Evolutionary conservation across 2,888 invertebrate genomes (phyloP).

Genomic region (Leucophenga montana): DNA sequence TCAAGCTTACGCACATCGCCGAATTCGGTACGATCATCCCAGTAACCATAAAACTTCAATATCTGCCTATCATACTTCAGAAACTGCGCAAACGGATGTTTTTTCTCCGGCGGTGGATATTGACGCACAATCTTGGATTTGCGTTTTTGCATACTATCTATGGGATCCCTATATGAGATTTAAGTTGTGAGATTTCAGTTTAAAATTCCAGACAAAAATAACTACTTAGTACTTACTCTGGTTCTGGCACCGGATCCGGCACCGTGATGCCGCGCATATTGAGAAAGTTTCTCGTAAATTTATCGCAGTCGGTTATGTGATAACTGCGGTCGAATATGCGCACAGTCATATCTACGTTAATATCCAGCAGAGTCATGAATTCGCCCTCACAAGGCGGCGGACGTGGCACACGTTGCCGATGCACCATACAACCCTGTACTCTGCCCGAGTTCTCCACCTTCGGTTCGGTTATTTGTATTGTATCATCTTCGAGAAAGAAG

Average conservation of each 20-base stretch:
- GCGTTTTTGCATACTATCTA: conserved; percentile 75
- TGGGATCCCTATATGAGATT: conserved; percentile 81
- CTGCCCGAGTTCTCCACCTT: conserved; percentile 87
- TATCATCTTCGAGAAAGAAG: conserved; percentile 92
- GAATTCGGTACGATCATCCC: conserved; percentile 89
- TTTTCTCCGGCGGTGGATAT: conserved; percentile 72
- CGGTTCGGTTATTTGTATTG: conserved; percentile 89
- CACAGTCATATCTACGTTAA: conserved; percentile 88
- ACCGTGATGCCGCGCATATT: conserved; percentile 89
- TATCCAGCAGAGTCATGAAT: conserved; percentile 87
- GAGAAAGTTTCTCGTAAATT: conserved; percentile 88
- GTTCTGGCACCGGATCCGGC: conserved; percentile 79
- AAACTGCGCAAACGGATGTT: conserved; percentile 84
- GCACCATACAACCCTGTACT: conserved; percentile 86
- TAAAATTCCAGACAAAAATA: conserved; percentile 72
- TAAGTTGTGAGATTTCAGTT: too few relatives aligned
- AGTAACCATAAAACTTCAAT: conserved; percentile 87
- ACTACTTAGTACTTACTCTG: conserved; percentile 58
- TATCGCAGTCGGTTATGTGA: conserved; percentile 88
- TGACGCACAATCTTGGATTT: too few relatives aligned
- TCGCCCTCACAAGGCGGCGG: conserved; percentile 82
- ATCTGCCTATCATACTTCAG: conserved; percentile 85
- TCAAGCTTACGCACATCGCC: conserved; percentile 86
- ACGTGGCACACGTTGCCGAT: conserved; percentile 86
- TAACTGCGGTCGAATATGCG: conserved; percentile 87